Base-by-base conservation (phyloP, 2,797 vertebrate species). In the Thripadectes ignobilis region DNA sequence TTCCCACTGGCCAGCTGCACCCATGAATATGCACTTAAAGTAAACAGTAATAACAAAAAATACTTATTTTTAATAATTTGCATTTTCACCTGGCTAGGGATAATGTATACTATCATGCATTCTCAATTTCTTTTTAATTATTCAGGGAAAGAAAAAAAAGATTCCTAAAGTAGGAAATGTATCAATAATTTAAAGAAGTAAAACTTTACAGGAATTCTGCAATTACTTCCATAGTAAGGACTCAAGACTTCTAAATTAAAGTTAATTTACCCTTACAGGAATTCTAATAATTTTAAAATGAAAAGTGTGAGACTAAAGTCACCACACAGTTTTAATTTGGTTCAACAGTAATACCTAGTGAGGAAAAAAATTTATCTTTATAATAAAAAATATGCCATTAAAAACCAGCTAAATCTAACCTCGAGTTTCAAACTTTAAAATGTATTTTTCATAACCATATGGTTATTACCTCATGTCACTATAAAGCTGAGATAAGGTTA, bases 401-500 rank as follows among this genome's bases (percentile, higher is more conserved):
- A 93, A 93, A 19, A 0, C 18, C n/a, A 81, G 79, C 51, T 90
- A 94, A 86, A 90, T 95, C 43, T 78, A 94, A 93, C 90, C 46
- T 19, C 3, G 32, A 38, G 26, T 84, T 93, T 93, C 90, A 86
- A 78, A 93, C 39, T 79, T 88, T 84, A 92, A 95, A 93, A 93
- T 74, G 59, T 69, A 95, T 94, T 92, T 96, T 93, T 96, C 83
- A 95, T 95, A 90, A 93, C 85, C 77, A 26, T 86, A 59, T 82
- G 59, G 71, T 88, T 94, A 95, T 95, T 96, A 83, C 71, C 59
- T 96, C 2, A 4, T 93, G 95, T 76, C 88, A 86, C 62, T 90
- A 92, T 94, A 94, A 95, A 96, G 93, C 78, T 94, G 93, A 87
- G 86, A 78, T 95, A 88, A 97, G 92, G 86, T 93, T 95, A 95